These are phyloP conservation scores for Zhuqinia jingwanae DNA, from an alignment of 2,888 invertebrate genomes.

Conservation along the genomic window DNA sequence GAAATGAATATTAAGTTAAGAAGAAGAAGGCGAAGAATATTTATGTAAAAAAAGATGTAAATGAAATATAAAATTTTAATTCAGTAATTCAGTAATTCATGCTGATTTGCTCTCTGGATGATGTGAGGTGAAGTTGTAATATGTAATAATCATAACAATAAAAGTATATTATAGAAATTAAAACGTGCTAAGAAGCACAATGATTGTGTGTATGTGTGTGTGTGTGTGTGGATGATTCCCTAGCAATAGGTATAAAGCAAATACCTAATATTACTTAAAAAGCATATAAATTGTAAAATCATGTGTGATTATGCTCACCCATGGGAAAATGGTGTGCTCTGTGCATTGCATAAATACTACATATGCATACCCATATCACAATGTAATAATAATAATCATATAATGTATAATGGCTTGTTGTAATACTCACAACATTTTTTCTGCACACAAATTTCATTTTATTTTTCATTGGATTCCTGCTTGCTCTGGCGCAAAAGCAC, in stretches of 20 bases:
- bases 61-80: no score
- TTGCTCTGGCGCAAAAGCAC: neutral
- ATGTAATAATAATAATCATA: no score
- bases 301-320: constrained; percentile 67
- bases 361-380: no score
- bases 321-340: constrained; percentile 71
- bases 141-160: constrained; percentile 69
- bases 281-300: constrained; percentile 26
- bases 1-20: neutral
- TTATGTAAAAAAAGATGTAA: constrained; percentile 26
- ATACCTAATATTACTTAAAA: no score
- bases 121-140: constrained; percentile 73
- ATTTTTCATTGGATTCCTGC: neutral
- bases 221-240: constrained; percentile 26
- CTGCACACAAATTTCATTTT: no score
- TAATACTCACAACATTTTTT: no score
- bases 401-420: no score
- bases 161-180: constrained; percentile 55
- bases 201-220: no score
- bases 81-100: constrained; percentile 68
- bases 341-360: no score
- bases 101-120: constrained; percentile 60
- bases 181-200: constrained; percentile 65
- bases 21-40: constrained; percentile 3
- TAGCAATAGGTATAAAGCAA: constrained; percentile 27